Percentiles rank a stretch among this genome's conserved stretches.
phyloP scores from a whole-genome alignment of 2,888 invertebrate genomes.

The Nymphalis c-album region DNA sequence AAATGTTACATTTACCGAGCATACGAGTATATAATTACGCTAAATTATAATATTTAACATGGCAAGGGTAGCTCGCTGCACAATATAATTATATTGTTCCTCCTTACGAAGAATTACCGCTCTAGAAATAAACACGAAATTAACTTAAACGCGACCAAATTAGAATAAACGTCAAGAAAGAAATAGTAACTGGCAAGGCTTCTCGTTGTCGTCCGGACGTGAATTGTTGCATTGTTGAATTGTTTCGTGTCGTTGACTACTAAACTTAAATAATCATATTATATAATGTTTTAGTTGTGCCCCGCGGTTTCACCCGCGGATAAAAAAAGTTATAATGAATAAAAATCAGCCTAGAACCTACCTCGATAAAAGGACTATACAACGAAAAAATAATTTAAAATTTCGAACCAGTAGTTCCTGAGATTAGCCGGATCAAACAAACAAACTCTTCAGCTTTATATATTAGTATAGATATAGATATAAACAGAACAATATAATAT shows the following conservation, averaged over 20 bases:
- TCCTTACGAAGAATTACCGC: constrained; percentile 2
- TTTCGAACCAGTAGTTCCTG: too few species aligned
- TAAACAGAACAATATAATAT: too few species aligned
- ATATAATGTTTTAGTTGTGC: too few species aligned
- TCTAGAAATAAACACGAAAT: constrained; percentile 4
- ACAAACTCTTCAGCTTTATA: too few species aligned
- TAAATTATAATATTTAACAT: constrained; percentile 8
- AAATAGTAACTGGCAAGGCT: neutral
- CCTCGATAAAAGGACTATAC: too few species aligned
- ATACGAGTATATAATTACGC: constrained; percentile 4
- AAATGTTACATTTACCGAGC: constrained; percentile 5
- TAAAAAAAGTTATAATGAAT: too few species aligned
- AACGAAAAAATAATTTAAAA: too few species aligned
- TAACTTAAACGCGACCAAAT: constrained; percentile 4
- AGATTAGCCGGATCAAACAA: too few species aligned
- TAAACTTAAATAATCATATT: neutral
- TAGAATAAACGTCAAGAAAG: neutral
- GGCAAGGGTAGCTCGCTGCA: neutral
- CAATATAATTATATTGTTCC: constrained; percentile 8
- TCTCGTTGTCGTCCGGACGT: neutral
- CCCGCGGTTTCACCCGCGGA: too few species aligned
- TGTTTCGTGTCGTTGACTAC: neutral
- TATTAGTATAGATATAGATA: too few species aligned
- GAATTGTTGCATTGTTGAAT: neutral
- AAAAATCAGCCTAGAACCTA: too few species aligned